phyloP scores from a whole-genome alignment of 2,888 invertebrate genomes.

The Orthosia gothica region DNA sequence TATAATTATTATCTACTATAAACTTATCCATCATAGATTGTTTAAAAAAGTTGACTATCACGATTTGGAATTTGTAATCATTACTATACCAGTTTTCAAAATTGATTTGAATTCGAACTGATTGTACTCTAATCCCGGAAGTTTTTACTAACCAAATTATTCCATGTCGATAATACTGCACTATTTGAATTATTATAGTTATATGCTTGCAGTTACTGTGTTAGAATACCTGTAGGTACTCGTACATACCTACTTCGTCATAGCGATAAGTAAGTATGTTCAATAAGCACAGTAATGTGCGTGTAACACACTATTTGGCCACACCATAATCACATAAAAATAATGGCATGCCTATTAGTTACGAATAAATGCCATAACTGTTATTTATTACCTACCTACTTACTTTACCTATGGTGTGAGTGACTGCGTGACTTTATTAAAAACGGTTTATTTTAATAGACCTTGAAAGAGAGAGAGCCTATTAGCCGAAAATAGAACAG shows the following conservation, averaged over 20 bases:
- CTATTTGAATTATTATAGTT: constrained; percentile 20
- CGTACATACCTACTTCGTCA: constrained; percentile 14
- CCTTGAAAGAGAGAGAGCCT: constrained; percentile 7
- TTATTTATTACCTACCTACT: constrained; percentile 45
- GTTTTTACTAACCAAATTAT: constrained; percentile 26
- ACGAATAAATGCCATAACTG: constrained; percentile 59
- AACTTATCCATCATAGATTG: not conserved
- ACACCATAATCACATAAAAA: constrained; percentile 40
- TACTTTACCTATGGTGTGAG: constrained; percentile 27
- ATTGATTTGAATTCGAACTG: constrained; percentile 14
- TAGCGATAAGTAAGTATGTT: constrained; percentile 20
- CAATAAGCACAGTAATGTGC: constrained; percentile 36
- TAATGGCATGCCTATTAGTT: constrained; percentile 42
- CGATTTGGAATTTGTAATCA: constrained; percentile 14
- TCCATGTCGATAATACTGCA: constrained; percentile 21
- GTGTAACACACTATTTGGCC: constrained; percentile 41
- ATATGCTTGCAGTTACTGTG: not conserved
- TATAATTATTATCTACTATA: no score
- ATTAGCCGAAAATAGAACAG: not conserved
- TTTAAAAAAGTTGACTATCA: constrained; percentile 26
- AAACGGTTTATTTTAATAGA: constrained; percentile 39
- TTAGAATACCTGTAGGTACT: not conserved
- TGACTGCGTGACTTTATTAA: constrained; percentile 34
- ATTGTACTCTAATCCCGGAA: constrained; percentile 41
- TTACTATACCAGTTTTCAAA: constrained; percentile 11